These are phyloP conservation scores for Adelognathus sp. DNA, from an alignment of 2,888 invertebrate genomes.

Conservation along the genomic window DNA sequence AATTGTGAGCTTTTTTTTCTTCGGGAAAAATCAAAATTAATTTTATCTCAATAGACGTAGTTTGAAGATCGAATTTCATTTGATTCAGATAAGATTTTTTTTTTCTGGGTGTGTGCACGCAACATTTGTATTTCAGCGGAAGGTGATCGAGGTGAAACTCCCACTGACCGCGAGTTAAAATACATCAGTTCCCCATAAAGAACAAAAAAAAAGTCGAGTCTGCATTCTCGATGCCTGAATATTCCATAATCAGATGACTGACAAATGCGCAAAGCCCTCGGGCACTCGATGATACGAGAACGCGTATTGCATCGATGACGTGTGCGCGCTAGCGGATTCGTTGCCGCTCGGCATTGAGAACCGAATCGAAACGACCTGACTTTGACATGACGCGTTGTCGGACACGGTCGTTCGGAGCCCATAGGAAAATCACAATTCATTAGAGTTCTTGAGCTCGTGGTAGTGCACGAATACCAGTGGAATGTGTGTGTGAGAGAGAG, in stretches of 20 bases:
- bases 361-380: constrained; percentile 21
- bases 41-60: too few relatives aligned
- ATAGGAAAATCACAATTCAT: constrained; percentile 75
- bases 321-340: not conserved
- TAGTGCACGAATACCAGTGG: not conserved
- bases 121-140: too few relatives aligned
- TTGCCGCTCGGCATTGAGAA: not conserved
- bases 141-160: too few relatives aligned
- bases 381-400: constrained; percentile 24
- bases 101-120: too few relatives aligned
- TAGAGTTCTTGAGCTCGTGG: constrained; percentile 65
- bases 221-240: not conserved
- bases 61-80: too few relatives aligned
- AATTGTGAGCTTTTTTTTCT: too few relatives aligned
- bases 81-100: too few relatives aligned
- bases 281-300: not conserved
- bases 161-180: too few relatives aligned
- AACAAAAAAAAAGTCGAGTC: not conserved
- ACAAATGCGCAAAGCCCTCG: not conserved
- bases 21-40: too few relatives aligned
- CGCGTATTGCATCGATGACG: not conserved
- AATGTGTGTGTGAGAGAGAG: not conserved
- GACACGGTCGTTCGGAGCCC: constrained; percentile 44
- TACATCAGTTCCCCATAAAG: too few relatives aligned
- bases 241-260: not conserved